A percentile compares a stretch with the other conserved stretches of the same genome.
Conservation (phyloP, 2,888 invertebrate genomes). For the Pseudolycoriella hygida region DNA sequence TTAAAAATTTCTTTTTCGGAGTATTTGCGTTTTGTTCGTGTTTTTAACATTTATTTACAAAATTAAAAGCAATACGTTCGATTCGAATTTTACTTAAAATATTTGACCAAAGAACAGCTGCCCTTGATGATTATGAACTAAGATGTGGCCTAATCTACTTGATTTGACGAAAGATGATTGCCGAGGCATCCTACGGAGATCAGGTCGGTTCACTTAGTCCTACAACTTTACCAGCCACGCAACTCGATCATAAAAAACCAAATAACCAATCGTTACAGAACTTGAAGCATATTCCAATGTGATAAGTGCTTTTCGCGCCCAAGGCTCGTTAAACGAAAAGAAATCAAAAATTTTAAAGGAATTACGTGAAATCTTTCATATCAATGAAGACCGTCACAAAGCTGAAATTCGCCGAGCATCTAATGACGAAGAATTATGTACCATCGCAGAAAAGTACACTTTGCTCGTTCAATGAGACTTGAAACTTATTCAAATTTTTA, state of each 20-base stretch:
- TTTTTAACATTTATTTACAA: too few relatives aligned
- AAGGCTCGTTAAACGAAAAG: conserved; percentile 69
- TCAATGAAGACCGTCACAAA: conserved; percentile 77
- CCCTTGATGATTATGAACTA: neutral
- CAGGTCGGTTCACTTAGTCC: conserved; percentile 41
- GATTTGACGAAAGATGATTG: conserved; percentile 83
- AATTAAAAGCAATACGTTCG: too few relatives aligned
- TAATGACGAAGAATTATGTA: conserved; percentile 76
- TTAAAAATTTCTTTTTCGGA: too few relatives aligned
- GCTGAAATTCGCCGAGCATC: conserved; percentile 83
- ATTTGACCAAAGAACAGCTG: too few relatives aligned
- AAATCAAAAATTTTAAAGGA: conserved; percentile 73
- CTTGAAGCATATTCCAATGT: conserved; percentile 82
- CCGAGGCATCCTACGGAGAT: conserved; percentile 67
- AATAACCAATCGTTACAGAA: conserved; percentile 38
- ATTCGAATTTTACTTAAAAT: too few relatives aligned
- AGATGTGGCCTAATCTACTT: conserved; percentile 46
- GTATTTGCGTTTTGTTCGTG: too few relatives aligned
- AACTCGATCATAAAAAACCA: neutral
- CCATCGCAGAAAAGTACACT: conserved; percentile 77
- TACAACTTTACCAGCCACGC: neutral
- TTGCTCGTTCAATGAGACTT: conserved; percentile 6
- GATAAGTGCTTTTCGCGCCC: conserved; percentile 80
- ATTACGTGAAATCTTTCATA: conserved; percentile 63
- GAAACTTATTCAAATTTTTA: conserved; percentile 2